Evolutionary conservation across 2,797 vertebrate genomes (phyloP), one percentile per base, ranked within the genome.

Genomic region (Macroramphosus scolopax): DNA sequence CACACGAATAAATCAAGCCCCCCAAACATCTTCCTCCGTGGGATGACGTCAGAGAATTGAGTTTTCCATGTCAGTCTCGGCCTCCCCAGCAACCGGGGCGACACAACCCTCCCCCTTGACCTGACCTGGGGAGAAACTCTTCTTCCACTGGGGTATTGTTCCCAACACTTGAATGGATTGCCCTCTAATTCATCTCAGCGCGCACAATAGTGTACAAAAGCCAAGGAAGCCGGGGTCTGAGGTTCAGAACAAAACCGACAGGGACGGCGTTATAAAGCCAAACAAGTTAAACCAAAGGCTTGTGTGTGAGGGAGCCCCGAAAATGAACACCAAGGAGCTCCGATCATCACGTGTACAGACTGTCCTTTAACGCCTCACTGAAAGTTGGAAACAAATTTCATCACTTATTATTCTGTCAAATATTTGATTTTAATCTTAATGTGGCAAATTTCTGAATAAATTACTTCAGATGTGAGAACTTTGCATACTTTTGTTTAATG

Each of bases 81-180:
- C 79, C 74, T 77, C 89, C 87, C 80, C 78, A 85, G 89, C 75
- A 89, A 91, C 83, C 60, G 42, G 65, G 64, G 52, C 51, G 68
- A 78, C 65, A 68, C 72, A 52, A 29, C 63, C 78, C 76, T 62
- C 71, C 84, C 71, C 72, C 69, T 55, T 84, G 82, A 87, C 84
- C 74, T 67, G 82, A 86, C 86, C 84, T 60, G 31, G 35, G 68
- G 57, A 77, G 73, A 65, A 75, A 72, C 55, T 61, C 65, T 77
- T 70, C 75, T 63, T 32, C 49, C 47, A 40, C 20, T 2, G 39
- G 54, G 75, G 70, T 57, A 87, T 90, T 91, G 87, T 89, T 86
- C 81, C 78, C 30, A 53, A 73, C 82, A 77, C 80, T 83, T 90
- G 81, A 91, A 91, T 88, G 80, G 84, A 76, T 79, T 69, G 69